Base-by-base conservation (phyloP, 2,797 vertebrate genomes). In the Alosa sapidissima region DNA sequence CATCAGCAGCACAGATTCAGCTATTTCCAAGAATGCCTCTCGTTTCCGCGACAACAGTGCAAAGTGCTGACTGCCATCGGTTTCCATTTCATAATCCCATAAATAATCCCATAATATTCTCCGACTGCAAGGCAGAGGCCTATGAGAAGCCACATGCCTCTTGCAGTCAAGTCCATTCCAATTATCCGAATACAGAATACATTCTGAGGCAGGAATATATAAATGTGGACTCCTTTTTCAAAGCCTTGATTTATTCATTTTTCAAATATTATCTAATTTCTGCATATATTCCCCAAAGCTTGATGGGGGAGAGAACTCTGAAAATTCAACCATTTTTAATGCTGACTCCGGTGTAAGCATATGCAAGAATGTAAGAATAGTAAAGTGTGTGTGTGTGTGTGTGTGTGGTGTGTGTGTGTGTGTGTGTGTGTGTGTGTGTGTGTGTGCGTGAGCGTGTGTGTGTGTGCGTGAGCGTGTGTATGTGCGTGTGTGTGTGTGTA, bases 91-190 rank as follows among this genome's bases (percentile, higher is more conserved):
- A 60, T 86, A 83, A 83, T 81, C 72, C 86, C 84, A 90, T 91
- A 91, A 92, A 91, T 87, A 89, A 89, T 88, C 88, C 84, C 28
- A 84, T 41, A 28, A 68, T 85, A 81, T 87, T 85, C 87, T 58
- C 60, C 83, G 55, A 87, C 88, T 87, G 87, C 91, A 81, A 84
- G 19, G 65, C 65, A 10, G 65, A 36, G 65, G 65, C 72, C 72
- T 19, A 2, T 19, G 72, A 19, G 24, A 78, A 78, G 36, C 13
- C 36, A 47, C 72, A 47, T 78, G 41, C 41, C 36, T 47, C 14
- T 78, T 1, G 8, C 72, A 16, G 36, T 47, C 36, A 78, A 47
- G 72, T 78, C 72, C 41, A 78, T n/a, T 19, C 14, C 72, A 78
- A 78, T 78, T 78, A 78, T 41, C 41, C 45, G 16, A 78, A 78